A percentile compares a stretch with the other conserved stretches of the same genome.
These are phyloP conservation scores for Dinocampus coccinellae DNA, from an alignment of 2,888 invertebrate species.

Conservation along the genomic window DNA sequence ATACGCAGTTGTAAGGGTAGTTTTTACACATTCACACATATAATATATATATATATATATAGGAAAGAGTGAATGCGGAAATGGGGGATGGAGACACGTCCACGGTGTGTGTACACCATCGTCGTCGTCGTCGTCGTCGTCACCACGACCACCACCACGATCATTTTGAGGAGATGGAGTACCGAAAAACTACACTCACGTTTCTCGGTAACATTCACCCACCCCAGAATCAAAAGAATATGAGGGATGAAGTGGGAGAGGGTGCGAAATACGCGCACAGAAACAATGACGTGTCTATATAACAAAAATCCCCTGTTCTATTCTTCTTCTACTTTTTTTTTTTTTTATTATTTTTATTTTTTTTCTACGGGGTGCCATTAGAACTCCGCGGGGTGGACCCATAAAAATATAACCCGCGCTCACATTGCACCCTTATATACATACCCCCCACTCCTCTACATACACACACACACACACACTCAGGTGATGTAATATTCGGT, in stretches of 20 bases:
- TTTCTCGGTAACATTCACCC: background rate
- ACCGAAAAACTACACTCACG: background rate
- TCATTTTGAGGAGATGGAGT: constrained; percentile 28
- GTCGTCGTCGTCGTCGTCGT: too few relatives aligned
- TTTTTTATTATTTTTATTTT: constrained; percentile 45
- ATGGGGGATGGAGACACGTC: constrained; percentile 40
- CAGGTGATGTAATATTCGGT: background rate
- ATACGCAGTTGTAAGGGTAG: constrained; percentile 57
- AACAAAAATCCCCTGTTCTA: constrained; percentile 56
- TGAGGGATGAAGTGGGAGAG: constrained; percentile 24
- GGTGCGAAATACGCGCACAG: constrained; percentile 52
- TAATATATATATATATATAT: background rate
- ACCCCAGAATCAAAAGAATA: background rate
- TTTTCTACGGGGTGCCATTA: constrained; percentile 61
- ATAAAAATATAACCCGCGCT: constrained; percentile 61
- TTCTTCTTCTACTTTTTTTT: constrained; percentile 50
- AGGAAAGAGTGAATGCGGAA: background rate
- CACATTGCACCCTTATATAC: constrained; percentile 41
- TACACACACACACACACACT: background rate
- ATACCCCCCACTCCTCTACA: background rate
- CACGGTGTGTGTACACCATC: background rate
- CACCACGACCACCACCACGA: background rate
- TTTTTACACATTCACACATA: constrained; percentile 45
- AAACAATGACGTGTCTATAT: constrained; percentile 67
- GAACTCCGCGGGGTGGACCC: constrained; percentile 56